Evolutionary conservation across 2,113 vertebrate species (phyloP), one percentile per base, ranked within the genome.

Genomic region (Pungitius pungitius): DNA sequence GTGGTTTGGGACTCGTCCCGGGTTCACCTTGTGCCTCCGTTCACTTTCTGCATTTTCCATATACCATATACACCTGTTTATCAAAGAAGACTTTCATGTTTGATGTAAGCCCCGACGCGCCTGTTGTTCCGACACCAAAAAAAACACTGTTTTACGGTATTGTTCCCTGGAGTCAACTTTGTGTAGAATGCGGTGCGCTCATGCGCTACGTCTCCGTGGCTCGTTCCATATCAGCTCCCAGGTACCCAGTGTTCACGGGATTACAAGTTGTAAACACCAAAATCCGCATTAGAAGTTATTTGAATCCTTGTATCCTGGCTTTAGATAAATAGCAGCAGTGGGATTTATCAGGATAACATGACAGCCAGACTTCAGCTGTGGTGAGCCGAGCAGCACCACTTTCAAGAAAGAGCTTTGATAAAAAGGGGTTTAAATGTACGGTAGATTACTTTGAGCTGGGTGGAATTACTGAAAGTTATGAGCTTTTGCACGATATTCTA

Each of bases 181-280:
- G 37, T 26, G 42, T 35, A 49, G 30, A 47, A 49, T 65, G 10
- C 49, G n/a, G 22, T 7, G 9, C 59, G 35, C 68, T 61, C 33
- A 69, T 54, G 42, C 39, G 35, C 39, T 56, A 3, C 4, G 1
- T 71, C n/a, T 69, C 30, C 68, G 66, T 77, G 76, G 68, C 30
- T 54, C 4, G 22, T 62, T 73, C 51, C 57, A 58, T 49, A 76
- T 67, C 68, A 77, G 74, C 75, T 47, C 67, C 69, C 75, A 68
- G 75, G 59, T 85, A 58, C 47, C 78, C 59, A 24, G 59, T 66
- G 67, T 84, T 78, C 76, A 61, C 42, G 67, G 83, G 74, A 77
- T 88, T 81, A 85, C 77, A 72, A 69, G 83, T 68, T 78, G 69
- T 84, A 83, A 85, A 85, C 73, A 82, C 51, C 51, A 60, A 68